phyloP scores from a whole-genome alignment of 2,888 invertebrate species.

The Petrolisthes cinctipes region DNA sequence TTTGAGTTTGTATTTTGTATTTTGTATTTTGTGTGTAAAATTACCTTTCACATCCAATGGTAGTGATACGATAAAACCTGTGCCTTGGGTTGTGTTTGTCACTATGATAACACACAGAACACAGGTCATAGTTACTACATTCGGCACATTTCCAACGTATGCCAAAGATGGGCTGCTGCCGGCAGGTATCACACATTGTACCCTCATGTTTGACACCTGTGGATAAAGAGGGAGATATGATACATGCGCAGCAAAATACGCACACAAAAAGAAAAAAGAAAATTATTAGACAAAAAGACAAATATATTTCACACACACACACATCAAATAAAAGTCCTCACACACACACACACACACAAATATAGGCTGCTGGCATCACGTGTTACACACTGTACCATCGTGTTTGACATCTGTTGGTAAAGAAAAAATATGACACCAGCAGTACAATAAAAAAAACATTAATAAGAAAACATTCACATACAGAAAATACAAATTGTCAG shows the following conservation, averaged over 20 bases:
- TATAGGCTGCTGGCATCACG: too few species aligned
- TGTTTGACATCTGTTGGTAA: too few species aligned
- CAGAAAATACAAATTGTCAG: too few species aligned
- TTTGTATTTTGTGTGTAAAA: too few species aligned
- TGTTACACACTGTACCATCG: too few species aligned
- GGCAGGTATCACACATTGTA: slow-evolving; percentile 96
- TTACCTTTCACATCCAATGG: slow-evolving; percentile 85
- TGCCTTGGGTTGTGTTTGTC: slow-evolving; percentile 96
- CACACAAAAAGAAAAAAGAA: not conserved
- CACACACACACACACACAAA: slow-evolving; percentile 4
- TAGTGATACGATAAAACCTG: slow-evolving; percentile 83
- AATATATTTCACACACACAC: not conserved
- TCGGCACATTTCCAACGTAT: slow-evolving; percentile 98
- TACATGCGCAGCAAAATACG: not conserved
- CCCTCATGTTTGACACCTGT: slow-evolving; percentile 95
- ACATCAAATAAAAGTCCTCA: not conserved
- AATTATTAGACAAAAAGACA: not conserved
- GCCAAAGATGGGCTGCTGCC: slow-evolving; percentile 92
- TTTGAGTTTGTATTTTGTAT: too few species aligned
- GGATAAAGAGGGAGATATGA: not conserved
- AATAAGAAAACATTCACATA: too few species aligned
- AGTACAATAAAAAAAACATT: too few species aligned
- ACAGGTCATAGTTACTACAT: slow-evolving; percentile 95
- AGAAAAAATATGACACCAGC: too few species aligned
- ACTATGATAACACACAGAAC: slow-evolving; percentile 96